Percentiles rank a stretch among this genome's conserved stretches.
These are phyloP conservation scores for Pristionchus japonicus DNA, from an alignment of 2,888 invertebrate species.

Conservation along the genomic window DNA sequence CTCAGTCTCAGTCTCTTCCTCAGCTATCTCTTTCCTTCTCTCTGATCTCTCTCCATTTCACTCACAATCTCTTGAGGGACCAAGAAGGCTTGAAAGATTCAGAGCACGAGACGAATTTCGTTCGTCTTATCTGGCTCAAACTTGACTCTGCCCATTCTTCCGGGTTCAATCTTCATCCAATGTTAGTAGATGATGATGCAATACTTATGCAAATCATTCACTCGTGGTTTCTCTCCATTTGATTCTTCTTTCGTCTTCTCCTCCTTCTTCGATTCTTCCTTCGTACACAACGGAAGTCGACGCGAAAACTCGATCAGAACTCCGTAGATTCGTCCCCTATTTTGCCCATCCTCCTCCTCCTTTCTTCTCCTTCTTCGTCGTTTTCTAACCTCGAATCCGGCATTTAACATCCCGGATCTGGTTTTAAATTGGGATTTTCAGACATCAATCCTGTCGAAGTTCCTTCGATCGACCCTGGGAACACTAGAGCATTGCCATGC, in stretches of 20 bases:
- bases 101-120: not conserved
- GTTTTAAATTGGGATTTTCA: not conserved
- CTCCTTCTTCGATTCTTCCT: not conserved
- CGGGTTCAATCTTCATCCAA: not conserved
- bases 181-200: not conserved
- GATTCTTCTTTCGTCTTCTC: not conserved
- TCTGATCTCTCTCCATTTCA: slow-evolving; percentile 42
- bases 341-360: not conserved
- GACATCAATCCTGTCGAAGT: no score
- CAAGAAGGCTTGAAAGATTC: not conserved
- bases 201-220: not conserved
- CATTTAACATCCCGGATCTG: not conserved
- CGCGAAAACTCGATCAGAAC: slow-evolving; percentile 21
- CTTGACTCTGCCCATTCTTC: not conserved
- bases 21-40: slow-evolving; percentile 45
- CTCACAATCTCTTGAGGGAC: not conserved
- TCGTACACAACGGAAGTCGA: slow-evolving; percentile 12
- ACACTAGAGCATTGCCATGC: no score
- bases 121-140: not conserved
- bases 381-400: slow-evolving; percentile 1
- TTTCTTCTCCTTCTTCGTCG: not conserved
- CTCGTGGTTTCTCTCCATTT: not conserved
- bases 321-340: not conserved
- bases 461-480: no score
- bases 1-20: slow-evolving; percentile 25